Conservation (phyloP, 2,797 vertebrate genomes). For the Enteromius thamalakanensis region DNA sequence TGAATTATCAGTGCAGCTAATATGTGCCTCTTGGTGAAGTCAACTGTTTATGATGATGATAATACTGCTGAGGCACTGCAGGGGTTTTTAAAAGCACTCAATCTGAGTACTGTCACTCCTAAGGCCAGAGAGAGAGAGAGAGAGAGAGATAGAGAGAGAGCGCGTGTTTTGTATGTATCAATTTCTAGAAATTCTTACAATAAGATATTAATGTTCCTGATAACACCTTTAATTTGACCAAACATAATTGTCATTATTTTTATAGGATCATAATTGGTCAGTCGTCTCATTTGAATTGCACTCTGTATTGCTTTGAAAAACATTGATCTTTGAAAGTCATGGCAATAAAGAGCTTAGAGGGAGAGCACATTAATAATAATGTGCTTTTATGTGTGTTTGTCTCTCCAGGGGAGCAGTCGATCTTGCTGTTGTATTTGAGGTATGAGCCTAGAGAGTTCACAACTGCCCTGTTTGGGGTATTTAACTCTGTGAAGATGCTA, state of each 20-base stretch:
- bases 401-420: constrained; percentile 66
- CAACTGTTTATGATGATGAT: constrained; percentile 54
- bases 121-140: constrained; percentile 25
- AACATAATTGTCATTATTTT: background rate
- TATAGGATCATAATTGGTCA: background rate
- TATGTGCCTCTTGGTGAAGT: constrained; percentile 30
- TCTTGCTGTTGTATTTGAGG: constrained; percentile 70
- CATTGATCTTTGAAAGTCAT: constrained; percentile 13
- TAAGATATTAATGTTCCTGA: background rate
- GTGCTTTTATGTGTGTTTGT: constrained; percentile 57
- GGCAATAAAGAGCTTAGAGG: constrained; percentile 21
- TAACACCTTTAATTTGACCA: background rate
- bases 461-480: constrained; percentile 68
- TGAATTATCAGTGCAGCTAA: constrained; percentile 39
- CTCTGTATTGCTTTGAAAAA: constrained; percentile 23
- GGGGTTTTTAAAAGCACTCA: constrained; percentile 40
- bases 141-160: background rate
- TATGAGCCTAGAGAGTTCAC: constrained; percentile 70
- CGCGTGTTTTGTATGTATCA: background rate
- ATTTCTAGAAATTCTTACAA: background rate
- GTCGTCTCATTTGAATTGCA: background rate
- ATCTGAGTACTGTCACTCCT: constrained; percentile 40
- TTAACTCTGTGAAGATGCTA: constrained; percentile 68
- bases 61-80: constrained; percentile 45
- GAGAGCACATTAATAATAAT: constrained; percentile 50